Base-by-base conservation (phyloP, 2,113 vertebrate species). In the Salminus brasiliensis region DNA sequence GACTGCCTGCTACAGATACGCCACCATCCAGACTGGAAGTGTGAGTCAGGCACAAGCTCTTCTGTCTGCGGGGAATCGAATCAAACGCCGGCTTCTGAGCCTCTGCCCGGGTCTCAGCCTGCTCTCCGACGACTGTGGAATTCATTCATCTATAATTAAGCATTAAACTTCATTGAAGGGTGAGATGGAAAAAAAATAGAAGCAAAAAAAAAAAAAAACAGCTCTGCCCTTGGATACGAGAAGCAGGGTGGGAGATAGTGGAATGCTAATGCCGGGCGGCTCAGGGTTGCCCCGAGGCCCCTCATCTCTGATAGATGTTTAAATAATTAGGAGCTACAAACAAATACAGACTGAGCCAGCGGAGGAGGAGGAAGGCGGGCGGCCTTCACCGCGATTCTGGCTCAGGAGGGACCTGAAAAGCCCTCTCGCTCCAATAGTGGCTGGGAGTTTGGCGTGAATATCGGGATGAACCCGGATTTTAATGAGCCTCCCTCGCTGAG, bases 111-210 rank as follows among this genome's bases (percentile, higher is more conserved):
- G 74, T 82, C 72, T 77, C 55, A 76, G 70, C 72, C 77, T 72
- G 73, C 70, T 72, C 70, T 72, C 34, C 30, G 66, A 81, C 52
- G 63, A 76, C 70, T 57, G 57, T 43, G 55, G 49, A 83, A 81
- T 79, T 72, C 45, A 66, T 81, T 84, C 72, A 84, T 87, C 80
- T 87, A 84, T 87, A 87, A 87, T 87, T 83, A 84, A 87, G 71
- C 72, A 71, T 79, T 71, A 76, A 78, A 85, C 80, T 84, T 87
- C 77, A 81, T 76, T 83, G 75, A 83, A 80, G 82, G 63, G 30
- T 78, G 59, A 30, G 43, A 53, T 66, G 57, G 34, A 21, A 21
- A 78, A 65, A 72, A 67, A 71, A 69, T 68, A 69, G 59, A 3
- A 34, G 21, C 8, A 67, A 43, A 75, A 66, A 67, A 66, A 43